Evolutionary conservation across 2,888 invertebrate genomes (phyloP), one percentile per base, ranked within the genome.

Genomic region (Phymatocera aterrima): DNA sequence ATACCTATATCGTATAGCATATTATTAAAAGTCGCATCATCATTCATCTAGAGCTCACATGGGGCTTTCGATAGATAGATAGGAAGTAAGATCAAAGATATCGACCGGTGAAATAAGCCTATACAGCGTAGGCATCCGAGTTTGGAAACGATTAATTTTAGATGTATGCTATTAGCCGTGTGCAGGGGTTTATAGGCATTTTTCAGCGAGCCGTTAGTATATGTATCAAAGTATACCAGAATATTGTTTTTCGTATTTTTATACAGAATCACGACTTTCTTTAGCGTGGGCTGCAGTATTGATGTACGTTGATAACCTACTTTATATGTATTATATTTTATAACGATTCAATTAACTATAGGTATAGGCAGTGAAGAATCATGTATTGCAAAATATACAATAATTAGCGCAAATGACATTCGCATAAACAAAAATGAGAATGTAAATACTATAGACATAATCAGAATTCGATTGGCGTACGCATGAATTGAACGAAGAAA

Each of bases 11-110:
- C 18, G 34, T 72, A 18, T 72, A 51, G 51, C 72, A 34, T 72
- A 48, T 72, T 72, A 72, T 72, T 72, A 51, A 18, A 72, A 48
- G 21, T 31, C 72, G 72, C 48, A 72, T 72, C 72, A 72, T 72
- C 51, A 31, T 28, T 46, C 72, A 34, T 72, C 31, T 72, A 72
- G 51, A 48, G 34, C 34, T 72, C 28, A 72, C 51, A 51, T 51
- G 51, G n/a, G n/a, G 18, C 31, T 72, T 72, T 51, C 18, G 51
- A 34, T 51, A 34, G 51, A 48, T 72, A 51, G 48, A 72, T 51
- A 34, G 51, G 51, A 51, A 34, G n/a, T 51, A 72, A 51, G 51
- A 51, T 72, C 72, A 72, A 72, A 72, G 72, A 51, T 72, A 72
- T 48, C 72, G 72, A 18, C 72, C 68, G 46, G 31, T 72, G 48